A percentile compares a stretch with the other conserved stretches of the same genome.
Evolutionary conservation across 2,888 invertebrate species (phyloP).

Genomic region (Caenorhabditis zanzibari): DNA sequence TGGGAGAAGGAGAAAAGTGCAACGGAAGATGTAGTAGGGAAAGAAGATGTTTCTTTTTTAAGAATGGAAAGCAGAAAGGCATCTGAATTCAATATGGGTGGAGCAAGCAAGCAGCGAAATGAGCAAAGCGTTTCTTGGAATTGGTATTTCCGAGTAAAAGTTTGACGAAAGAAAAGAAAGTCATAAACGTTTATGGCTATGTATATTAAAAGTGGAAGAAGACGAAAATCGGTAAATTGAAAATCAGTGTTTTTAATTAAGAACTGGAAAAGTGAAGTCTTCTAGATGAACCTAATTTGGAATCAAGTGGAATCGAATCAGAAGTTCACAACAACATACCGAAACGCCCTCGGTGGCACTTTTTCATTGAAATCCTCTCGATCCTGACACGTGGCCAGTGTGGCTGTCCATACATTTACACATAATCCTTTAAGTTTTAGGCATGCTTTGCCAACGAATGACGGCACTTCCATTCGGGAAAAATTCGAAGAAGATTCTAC

Average conservation of each 20-base stretch:
- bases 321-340: constrained; percentile 22
- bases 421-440: constrained; percentile 62
- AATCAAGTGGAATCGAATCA: neutral
- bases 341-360: constrained; percentile 48
- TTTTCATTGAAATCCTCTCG: constrained; percentile 40
- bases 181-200: neutral
- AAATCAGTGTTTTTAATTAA: constrained; percentile 3
- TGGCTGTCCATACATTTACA: constrained; percentile 62
- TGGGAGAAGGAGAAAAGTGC: constrained; percentile 15
- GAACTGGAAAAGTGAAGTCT: neutral
- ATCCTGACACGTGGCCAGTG: constrained; percentile 60
- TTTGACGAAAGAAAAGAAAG: neutral
- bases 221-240: neutral
- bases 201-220: neutral
- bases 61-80: neutral
- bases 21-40: constrained; percentile 25
- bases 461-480: constrained; percentile 53
- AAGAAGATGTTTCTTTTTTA: neutral
- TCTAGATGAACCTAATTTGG: neutral
- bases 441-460: constrained; percentile 63
- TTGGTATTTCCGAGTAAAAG: neutral
- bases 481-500: neutral
- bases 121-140: neutral
- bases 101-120: neutral
- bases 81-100: constrained; percentile 4